Percentiles rank a stretch among this genome's conserved stretches.
phyloP scores from a whole-genome alignment of 2,113 vertebrate genomes.

The Oenanthe oenanthe region DNA sequence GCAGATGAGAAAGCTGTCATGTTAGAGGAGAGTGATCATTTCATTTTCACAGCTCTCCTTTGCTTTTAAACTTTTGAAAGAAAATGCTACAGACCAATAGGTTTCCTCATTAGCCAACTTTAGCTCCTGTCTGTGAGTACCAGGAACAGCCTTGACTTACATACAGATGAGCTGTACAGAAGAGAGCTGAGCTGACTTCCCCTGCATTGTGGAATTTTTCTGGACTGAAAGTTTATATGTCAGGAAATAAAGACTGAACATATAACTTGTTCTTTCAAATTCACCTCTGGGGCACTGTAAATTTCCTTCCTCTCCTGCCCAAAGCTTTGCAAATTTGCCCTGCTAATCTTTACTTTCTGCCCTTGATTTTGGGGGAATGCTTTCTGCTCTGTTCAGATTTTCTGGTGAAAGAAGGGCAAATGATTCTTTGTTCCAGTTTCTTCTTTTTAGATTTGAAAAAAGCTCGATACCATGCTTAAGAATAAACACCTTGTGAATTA shows the following conservation, averaged over 20 bases:
- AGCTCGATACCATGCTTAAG: background rate
- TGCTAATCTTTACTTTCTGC: background rate
- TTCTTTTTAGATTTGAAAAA: background rate
- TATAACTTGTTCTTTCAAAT: background rate
- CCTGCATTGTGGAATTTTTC: background rate
- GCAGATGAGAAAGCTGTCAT: background rate
- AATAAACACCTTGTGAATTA: background rate
- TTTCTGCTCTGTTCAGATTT: background rate
- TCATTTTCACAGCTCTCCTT: background rate
- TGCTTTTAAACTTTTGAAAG: background rate
- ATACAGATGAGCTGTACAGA: background rate
- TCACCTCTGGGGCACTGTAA: background rate
- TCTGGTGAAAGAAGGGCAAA: background rate
- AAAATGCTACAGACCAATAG: background rate
- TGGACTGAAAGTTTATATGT: background rate
- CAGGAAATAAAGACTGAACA: background rate
- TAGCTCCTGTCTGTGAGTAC: background rate
- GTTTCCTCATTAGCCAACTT: background rate
- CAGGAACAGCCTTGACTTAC: background rate
- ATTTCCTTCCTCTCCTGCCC: background rate
- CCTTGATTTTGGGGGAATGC: background rate
- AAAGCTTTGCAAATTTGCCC: background rate
- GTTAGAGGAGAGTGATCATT: background rate
- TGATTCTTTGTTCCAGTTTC: background rate
- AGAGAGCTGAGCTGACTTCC: background rate